Conservation (phyloP, 2,797 vertebrate species). For the Sebastes minor region DNA sequence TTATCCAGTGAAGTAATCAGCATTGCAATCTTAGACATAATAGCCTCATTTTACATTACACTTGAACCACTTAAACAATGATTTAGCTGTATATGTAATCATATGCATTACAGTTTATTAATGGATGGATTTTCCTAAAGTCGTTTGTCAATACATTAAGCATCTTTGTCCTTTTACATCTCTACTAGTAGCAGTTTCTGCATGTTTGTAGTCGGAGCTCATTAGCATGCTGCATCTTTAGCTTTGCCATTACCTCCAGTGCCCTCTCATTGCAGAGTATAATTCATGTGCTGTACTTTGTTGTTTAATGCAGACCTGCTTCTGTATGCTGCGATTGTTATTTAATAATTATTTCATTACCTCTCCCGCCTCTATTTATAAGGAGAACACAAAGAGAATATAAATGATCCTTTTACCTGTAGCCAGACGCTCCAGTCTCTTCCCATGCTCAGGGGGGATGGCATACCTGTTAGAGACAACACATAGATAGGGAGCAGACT, state of each 20-base stretch:
- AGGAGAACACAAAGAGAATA: slow-evolving; percentile 18
- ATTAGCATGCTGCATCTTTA: slow-evolving; percentile 36
- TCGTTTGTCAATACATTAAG: neutral
- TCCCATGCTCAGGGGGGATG: slow-evolving; percentile 85
- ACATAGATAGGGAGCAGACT: slow-evolving; percentile 16
- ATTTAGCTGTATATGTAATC: neutral
- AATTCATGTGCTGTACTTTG: slow-evolving; percentile 31
- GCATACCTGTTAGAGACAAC: slow-evolving; percentile 78
- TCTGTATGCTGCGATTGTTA: slow-evolving; percentile 15
- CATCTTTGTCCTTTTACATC: neutral
- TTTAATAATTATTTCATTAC: slow-evolving; percentile 43
- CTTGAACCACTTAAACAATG: neutral
- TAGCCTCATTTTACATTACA: neutral
- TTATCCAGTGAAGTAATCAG: neutral
- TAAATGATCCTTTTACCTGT: slow-evolving; percentile 71
- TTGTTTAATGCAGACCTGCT: slow-evolving; percentile 30
- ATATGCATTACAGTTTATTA: neutral
- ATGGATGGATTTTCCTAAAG: neutral
- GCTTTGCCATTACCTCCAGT: slow-evolving; percentile 8
- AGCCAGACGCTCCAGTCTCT: slow-evolving; percentile 84
- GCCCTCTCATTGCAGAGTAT: slow-evolving; percentile 9
- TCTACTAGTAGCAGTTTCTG: neutral
- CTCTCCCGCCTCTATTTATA: slow-evolving; percentile 1
- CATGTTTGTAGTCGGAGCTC: slow-evolving; percentile 8
- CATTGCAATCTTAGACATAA: neutral